These are phyloP conservation scores for Himalopsyche phryganea DNA, from an alignment of 1,140 invertebrate species.

Conservation along the genomic window DNA sequence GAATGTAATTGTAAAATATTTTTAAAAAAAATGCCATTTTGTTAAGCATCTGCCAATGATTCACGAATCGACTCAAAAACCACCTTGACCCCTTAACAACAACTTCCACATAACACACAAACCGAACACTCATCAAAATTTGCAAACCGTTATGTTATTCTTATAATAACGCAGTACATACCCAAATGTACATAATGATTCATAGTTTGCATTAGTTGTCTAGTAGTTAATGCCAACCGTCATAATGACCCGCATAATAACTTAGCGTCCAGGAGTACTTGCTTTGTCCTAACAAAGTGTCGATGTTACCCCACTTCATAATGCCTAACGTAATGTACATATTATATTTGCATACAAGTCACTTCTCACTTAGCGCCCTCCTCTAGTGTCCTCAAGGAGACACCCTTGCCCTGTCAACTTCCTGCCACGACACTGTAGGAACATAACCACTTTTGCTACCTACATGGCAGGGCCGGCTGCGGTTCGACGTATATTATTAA, in stretches of 20 bases:
- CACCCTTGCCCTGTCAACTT: neutral
- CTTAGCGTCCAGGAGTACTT: neutral
- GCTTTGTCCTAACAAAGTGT: slow-evolving; percentile 1
- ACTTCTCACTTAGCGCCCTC: neutral
- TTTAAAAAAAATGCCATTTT: no score
- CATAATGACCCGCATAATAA: slow-evolving; percentile 13
- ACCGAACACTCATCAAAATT: neutral
- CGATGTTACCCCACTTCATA: slow-evolving; percentile 11
- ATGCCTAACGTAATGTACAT: neutral
- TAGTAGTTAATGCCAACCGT: neutral
- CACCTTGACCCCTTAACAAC: no score
- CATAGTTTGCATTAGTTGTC: no score
- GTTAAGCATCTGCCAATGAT: neutral
- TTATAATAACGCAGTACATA: no score
- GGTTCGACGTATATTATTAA: no score
- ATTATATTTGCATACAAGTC: neutral
- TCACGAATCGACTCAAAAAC: neutral
- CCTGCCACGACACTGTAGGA: neutral
- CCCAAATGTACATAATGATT: no score
- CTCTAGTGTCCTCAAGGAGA: neutral
- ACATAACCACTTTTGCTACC: neutral
- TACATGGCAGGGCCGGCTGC: neutral
- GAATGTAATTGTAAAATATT: no score
- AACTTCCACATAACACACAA: neutral
- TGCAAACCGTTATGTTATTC: no score